Evolutionary conservation across 2,888 invertebrate species (phyloP).

Genomic region (Hirtodrosophila alboralis): DNA sequence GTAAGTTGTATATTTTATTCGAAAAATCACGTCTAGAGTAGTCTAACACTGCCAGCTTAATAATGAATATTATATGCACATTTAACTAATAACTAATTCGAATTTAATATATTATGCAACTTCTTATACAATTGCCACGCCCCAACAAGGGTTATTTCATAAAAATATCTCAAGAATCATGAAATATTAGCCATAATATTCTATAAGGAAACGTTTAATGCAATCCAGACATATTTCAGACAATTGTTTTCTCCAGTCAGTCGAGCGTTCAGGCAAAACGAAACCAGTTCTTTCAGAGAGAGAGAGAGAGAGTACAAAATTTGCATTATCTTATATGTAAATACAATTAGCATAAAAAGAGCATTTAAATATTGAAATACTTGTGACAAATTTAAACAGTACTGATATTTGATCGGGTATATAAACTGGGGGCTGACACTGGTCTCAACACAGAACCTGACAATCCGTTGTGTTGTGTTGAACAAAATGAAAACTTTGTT

Average conservation of each 20-base stretch:
- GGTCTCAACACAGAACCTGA: conserved; percentile 47
- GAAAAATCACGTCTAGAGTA: too few species aligned
- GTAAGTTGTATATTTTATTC: too few species aligned
- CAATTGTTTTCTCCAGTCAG: conserved; percentile 20
- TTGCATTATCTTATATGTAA: conserved; percentile 11
- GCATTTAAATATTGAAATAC: conserved; percentile 12
- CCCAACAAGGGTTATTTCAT: conserved; percentile 5
- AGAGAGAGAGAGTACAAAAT: conserved; percentile 5
- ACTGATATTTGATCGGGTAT: conserved; percentile 43
- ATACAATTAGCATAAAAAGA: conserved; percentile 36
- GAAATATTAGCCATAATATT: conserved; percentile 11
- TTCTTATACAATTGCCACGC: conserved; percentile 10
- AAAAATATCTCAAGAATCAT: conserved; percentile 16
- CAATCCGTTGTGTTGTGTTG: conserved; percentile 18
- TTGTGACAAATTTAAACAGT: conserved; percentile 35
- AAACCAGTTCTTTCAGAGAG: conserved; percentile 55
- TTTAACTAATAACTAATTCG: too few species aligned
- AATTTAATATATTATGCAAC: not conserved
- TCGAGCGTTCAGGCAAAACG: conserved; percentile 38
- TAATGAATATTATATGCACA: too few species aligned
- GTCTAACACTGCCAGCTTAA: too few species aligned
- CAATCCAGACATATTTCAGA: conserved; percentile 16
- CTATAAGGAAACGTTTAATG: conserved; percentile 59
- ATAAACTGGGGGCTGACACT: conserved; percentile 40
- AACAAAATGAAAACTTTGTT: conserved; percentile 45